Evolutionary conservation across 2,888 invertebrate genomes (phyloP).

Genomic region (Caenorhabditis sp.): DNA sequence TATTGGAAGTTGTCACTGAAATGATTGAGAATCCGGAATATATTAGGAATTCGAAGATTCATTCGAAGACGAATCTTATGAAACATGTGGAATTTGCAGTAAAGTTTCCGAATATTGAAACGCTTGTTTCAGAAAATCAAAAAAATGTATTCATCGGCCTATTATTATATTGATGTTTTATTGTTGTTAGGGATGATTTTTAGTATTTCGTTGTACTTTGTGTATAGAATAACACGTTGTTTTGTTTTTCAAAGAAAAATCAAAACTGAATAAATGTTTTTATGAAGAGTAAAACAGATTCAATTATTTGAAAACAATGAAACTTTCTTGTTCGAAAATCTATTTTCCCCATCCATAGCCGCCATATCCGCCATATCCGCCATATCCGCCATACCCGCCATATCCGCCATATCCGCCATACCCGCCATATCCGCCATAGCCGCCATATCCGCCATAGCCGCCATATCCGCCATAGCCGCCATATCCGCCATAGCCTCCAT

Average conservation of each 20-base stretch:
- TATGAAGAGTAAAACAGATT: not conserved
- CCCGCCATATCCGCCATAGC: no score
- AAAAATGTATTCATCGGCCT: not conserved
- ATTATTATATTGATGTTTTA: not conserved
- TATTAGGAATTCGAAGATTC: constrained; percentile 10
- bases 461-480: no score
- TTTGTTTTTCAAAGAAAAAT: not conserved
- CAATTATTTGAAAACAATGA: no score
- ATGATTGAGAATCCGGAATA: constrained; percentile 10
- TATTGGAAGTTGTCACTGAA: not conserved
- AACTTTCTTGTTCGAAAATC: not conserved
- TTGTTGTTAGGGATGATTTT: not conserved
- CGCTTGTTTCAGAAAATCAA: not conserved
- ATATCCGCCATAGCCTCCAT: no score
- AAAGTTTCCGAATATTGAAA: not conserved
- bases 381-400: no score
- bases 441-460: no score
- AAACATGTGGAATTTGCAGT: constrained; percentile 25
- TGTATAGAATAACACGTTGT: not conserved
- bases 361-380: not conserved
- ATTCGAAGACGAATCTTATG: constrained; percentile 18
- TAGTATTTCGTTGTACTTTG: not conserved
- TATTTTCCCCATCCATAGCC: not conserved
- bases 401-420: no score
- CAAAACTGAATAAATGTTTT: not conserved